A percentile compares a stretch with the other conserved stretches of the same genome.
These are phyloP conservation scores for Monochamus alternatus DNA, from an alignment of 2,888 invertebrate genomes.

Conservation along the genomic window DNA sequence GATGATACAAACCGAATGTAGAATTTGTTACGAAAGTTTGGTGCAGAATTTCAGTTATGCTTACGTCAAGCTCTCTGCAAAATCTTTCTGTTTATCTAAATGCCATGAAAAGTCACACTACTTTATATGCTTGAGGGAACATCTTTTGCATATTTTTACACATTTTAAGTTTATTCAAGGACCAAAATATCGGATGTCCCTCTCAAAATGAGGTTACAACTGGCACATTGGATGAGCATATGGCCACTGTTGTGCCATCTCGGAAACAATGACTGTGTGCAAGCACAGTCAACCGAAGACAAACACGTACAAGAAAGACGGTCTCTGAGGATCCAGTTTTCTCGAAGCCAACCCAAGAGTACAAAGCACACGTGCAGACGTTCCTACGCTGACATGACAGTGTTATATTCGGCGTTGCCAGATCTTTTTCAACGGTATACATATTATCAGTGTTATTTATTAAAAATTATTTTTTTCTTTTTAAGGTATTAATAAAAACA, in stretches of 20 bases:
- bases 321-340: slow-evolving; percentile 61
- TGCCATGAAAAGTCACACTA: neutral
- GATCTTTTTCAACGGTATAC: neutral
- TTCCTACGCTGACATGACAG: slow-evolving; percentile 57
- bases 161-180: neutral
- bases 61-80: no score
- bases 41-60: no score
- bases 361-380: slow-evolving; percentile 62
- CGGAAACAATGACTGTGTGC: slow-evolving; percentile 28
- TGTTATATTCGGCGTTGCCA: slow-evolving; percentile 42
- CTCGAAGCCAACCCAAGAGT: slow-evolving; percentile 42
- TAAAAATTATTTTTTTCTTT: no score
- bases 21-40: no score
- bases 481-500: no score
- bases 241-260: neutral
- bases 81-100: no score
- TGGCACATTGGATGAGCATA: slow-evolving; percentile 10
- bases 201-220: neutral
- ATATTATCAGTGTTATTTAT: no score
- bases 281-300: slow-evolving; percentile 35
- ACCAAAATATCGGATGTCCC: neutral
- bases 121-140: neutral
- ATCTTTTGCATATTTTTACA: neutral
- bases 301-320: slow-evolving; percentile 34
- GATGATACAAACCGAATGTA: no score